These are phyloP conservation scores for Coelopa frigida DNA, from an alignment of 1,140 invertebrate genomes.

Conservation along the genomic window DNA sequence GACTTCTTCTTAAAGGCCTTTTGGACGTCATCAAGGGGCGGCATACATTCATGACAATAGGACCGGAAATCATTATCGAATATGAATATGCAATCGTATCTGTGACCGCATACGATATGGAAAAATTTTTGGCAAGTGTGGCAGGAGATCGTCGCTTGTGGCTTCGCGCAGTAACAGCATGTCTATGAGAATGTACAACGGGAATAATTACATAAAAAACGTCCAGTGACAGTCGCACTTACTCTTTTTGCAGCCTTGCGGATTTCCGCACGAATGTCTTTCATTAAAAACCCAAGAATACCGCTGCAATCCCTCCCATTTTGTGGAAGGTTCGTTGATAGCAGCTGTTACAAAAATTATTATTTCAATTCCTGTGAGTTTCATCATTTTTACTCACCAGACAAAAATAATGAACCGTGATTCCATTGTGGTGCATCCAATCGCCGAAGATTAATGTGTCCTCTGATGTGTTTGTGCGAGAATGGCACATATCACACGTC, in stretches of 20 bases:
- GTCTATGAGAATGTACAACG: too few relatives aligned
- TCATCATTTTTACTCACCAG: constrained; percentile 19
- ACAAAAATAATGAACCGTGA: constrained; percentile 34
- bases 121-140: constrained; percentile 19
- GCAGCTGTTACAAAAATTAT: constrained; percentile 15
- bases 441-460: constrained; percentile 22
- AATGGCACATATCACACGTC: constrained; percentile 23
- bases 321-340: constrained; percentile 28
- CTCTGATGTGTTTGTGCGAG: background rate
- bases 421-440: constrained; percentile 21
- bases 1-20: constrained; percentile 1
- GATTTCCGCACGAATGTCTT: constrained; percentile 26
- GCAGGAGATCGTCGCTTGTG: constrained; percentile 22
- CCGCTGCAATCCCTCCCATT: constrained; percentile 25
- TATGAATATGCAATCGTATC: constrained; percentile 12
- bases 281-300: constrained; percentile 29
- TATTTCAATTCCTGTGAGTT: background rate
- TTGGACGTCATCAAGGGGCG: constrained; percentile 19
- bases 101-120: constrained; percentile 20
- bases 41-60: constrained; percentile 20
- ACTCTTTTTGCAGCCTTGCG: constrained; percentile 9
- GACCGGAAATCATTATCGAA: constrained; percentile 20
- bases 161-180: constrained; percentile 19
- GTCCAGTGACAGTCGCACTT: too few relatives aligned
- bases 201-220: too few relatives aligned